Base-by-base conservation (phyloP, 2,797 vertebrate species). In the Lerista edwardsae region DNA sequence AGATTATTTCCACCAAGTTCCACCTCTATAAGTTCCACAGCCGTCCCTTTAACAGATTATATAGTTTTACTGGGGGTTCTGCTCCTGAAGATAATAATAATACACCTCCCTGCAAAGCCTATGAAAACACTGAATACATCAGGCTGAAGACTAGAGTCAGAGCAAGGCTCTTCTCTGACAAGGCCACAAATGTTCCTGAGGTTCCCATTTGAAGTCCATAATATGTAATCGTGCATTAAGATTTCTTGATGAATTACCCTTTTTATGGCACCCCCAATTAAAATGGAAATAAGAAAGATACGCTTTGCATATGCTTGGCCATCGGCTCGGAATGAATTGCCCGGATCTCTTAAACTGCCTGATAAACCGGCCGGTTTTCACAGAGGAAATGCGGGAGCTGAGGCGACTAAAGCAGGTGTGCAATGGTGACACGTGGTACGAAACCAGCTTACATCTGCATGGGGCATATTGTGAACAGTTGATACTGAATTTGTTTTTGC, bases 361-460 rank as follows among this genome's bases (percentile, higher is more conserved):
- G 29, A 83, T 76, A 65, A 21, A 87, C 84, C 3, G 39, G 31
- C 68, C 72, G 27, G 2, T 36, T 80, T 93, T 87, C 85, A 77
- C 87, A 91, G 88, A 69, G 6, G 23, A 90, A 91, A 89, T 79
- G 90, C 1, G n/a, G 47, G 78, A 79, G 36, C 75, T 82, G 17
- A 75, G 83, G 89, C 83, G 4, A 81, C 3, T 69, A 65, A 17
- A 82, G 1, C 68, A 62, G 61, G 2, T 75, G 75, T 87, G 0
- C 0, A 73, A 85, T 77, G 87, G 21, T 79, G 68, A 1, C 88
- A 17, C 2, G 84, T 69, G 29, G 67, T 75, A 4, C 21, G 89
- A 86, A 91, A 76, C 80, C 73, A 10, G 83, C 90, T 90, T 36
- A 61, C 83, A 77, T 84, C 85, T 72, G 14, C 74, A 9, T 59